Percentiles rank a stretch among this genome's conserved stretches.
Evolutionary conservation across 2,888 invertebrate species (phyloP).

Genomic region (Glyphotaelius pellucidus): DNA sequence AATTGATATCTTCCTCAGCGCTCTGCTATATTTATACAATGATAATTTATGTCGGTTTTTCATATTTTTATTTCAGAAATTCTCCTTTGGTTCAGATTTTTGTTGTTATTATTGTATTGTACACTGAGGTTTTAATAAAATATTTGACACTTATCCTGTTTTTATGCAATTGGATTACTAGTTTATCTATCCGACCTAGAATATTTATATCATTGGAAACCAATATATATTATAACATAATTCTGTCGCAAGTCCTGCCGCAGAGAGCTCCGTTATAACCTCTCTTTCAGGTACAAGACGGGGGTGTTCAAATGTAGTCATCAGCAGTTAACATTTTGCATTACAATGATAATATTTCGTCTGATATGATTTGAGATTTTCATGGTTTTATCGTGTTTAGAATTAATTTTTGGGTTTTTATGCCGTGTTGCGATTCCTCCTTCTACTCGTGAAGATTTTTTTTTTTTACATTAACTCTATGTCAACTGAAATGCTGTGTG

Average conservation of each 20-base stretch:
- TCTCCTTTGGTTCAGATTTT: neutral
- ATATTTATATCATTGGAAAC: neutral
- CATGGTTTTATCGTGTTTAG: too few species aligned
- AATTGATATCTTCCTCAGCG: slow-evolving; percentile 5
- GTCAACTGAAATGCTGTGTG: too few species aligned
- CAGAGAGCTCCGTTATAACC: neutral
- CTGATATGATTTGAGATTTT: too few species aligned
- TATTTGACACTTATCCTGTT: neutral
- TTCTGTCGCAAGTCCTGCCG: too few species aligned
- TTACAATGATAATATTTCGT: too few species aligned
- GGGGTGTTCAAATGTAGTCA: too few species aligned
- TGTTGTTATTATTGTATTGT: neutral
- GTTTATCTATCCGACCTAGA: neutral
- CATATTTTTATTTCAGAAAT: neutral
- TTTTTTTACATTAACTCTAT: too few species aligned
- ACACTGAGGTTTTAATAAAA: neutral
- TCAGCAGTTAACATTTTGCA: too few species aligned
- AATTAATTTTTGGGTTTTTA: too few species aligned
- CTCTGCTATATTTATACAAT: neutral
- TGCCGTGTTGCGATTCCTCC: too few species aligned
- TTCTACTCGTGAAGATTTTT: too few species aligned
- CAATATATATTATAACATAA: neutral
- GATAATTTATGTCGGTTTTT: neutral
- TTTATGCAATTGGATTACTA: neutral
- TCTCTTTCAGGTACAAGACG: neutral